Evolutionary conservation across 2,888 invertebrate genomes (phyloP).

Genomic region (Ametastegia equiseti): DNA sequence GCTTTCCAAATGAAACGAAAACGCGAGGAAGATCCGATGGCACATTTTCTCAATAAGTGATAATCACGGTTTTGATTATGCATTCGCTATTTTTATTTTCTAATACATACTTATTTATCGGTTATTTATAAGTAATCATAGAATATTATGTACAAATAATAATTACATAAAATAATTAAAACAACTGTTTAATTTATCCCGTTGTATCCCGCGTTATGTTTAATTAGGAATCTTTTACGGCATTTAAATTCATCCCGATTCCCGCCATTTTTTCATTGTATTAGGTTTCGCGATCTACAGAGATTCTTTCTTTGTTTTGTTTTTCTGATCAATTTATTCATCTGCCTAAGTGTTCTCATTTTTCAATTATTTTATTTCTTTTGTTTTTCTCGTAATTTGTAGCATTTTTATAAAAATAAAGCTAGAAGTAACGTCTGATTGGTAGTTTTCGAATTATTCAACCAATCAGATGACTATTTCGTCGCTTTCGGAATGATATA

Average conservation of each 20-base stretch:
- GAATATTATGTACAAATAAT: constrained; percentile 31
- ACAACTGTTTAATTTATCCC: neutral
- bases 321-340: too few relatives aligned
- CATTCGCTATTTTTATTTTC: neutral
- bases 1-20: constrained; percentile 92
- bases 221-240: neutral
- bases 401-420: too few relatives aligned
- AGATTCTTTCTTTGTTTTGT: too few relatives aligned
- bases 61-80: constrained; percentile 24
- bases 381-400: too few relatives aligned
- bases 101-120: neutral
- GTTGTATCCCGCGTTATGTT: neutral
- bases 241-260: neutral
- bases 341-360: too few relatives aligned
- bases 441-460: too few relatives aligned
- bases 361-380: too few relatives aligned
- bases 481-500: too few relatives aligned
- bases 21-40: constrained; percentile 96
- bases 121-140: neutral
- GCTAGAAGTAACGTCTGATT: too few relatives aligned
- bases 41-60: constrained; percentile 80
- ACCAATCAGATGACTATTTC: too few relatives aligned
- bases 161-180: constrained; percentile 15
- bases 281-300: neutral
- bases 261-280: neutral